A percentile compares a stretch with the other conserved stretches of the same genome.
phyloP scores from a whole-genome alignment of 92 coral and sea anemone species.

The Zoanthus gigantus region DNA sequence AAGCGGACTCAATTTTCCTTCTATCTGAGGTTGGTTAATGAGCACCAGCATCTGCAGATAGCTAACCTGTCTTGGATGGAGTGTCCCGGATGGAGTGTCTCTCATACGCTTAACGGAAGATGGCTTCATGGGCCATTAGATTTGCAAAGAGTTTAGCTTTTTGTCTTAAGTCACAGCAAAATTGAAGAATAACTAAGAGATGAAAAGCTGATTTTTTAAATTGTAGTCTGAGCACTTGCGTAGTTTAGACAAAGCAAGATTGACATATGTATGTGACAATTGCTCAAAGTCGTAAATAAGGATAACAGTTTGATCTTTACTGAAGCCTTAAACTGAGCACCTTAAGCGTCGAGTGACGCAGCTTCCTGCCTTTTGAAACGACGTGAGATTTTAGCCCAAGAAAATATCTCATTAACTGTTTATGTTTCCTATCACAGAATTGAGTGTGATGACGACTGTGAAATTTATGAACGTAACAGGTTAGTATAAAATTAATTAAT shows the following conservation, averaged over 20 bases:
- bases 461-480: conserved; percentile 82
- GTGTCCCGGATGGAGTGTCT: not conserved
- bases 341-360: too few relatives aligned
- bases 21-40: not conserved
- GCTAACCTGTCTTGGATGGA: not conserved
- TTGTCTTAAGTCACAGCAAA: not conserved
- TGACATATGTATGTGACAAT: not conserved
- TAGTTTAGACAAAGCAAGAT: not conserved
- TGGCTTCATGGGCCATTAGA: not conserved
- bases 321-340: too few relatives aligned
- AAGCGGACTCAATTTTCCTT: not conserved
- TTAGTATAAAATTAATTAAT: conserved; percentile 30
- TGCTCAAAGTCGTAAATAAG: too few relatives aligned
- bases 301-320: too few relatives aligned
- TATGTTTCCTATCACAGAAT: conserved; percentile 61
- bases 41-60: not conserved
- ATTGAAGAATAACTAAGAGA: not conserved
- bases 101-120: not conserved
- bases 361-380: too few relatives aligned
- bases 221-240: not conserved
- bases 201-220: not conserved
- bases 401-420: not conserved
- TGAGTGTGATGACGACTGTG: conserved; percentile 89
- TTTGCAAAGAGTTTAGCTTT: not conserved
- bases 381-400: too few relatives aligned